Conservation (phyloP, 2,113 vertebrate species). For the Lichenostomus cassidix region DNA sequence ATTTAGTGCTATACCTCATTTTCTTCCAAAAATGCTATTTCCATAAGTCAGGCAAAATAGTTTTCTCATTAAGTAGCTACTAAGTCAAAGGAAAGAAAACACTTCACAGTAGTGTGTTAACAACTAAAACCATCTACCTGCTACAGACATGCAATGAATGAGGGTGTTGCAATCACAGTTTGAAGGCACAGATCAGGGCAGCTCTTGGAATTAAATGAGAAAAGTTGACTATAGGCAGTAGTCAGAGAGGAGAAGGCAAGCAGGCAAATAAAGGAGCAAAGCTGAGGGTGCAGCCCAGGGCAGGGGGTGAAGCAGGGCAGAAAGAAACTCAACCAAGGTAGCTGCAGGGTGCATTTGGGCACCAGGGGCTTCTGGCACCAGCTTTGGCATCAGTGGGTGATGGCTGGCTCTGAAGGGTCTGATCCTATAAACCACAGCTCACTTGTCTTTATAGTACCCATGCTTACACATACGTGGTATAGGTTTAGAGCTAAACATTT, state of each 20-base stretch:
- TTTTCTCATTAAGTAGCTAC: not conserved
- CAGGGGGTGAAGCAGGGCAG: not conserved
- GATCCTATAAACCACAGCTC: not conserved
- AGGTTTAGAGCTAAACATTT: not conserved
- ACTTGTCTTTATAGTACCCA: not conserved
- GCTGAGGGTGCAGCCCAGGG: not conserved
- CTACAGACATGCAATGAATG: not conserved
- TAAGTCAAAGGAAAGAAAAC: not conserved
- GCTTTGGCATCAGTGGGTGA: fast-evolving
- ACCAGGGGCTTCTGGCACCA: not conserved
- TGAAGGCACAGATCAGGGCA: not conserved
- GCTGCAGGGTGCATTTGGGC: fast-evolving
- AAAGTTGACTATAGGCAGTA: not conserved
- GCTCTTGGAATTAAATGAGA: not conserved
- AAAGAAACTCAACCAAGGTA: fast-evolving
- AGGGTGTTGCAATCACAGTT: fast-evolving
- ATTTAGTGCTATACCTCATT: not conserved
- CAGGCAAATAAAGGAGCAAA: not conserved
- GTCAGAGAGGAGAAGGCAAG: not conserved
- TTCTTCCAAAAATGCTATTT: not conserved
- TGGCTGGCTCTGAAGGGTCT: not conserved
- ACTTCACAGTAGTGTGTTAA: fast-evolving
- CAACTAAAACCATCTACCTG: not conserved
- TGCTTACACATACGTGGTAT: fast-evolving
- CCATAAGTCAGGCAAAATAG: not conserved